Base-by-base conservation (phyloP, 2,797 vertebrate species). In the Rachycentron canadum region DNA sequence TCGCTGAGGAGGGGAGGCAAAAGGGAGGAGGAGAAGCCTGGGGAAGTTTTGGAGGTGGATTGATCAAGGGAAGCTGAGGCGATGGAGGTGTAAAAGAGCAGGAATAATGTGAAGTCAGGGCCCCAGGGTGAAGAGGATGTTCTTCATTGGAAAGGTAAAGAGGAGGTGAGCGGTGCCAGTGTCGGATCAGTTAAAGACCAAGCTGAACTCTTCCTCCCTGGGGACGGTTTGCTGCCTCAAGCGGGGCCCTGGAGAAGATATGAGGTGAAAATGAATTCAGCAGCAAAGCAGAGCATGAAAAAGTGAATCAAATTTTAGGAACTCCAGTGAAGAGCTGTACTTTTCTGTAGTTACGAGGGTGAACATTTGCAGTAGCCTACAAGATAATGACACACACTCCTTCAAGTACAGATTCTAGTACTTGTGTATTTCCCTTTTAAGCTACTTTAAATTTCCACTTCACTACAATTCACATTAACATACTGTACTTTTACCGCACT, bases 201-300 rank as follows among this genome's bases (percentile, higher is more conserved):
- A 59, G 53, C 52, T 79, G 66, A 73, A 63, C 47, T 74, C 77
- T 67, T 49, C 26, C 64, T 79, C 72, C 68, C 79, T 43, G 47
- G 67, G 65, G 76, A 67, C 5, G 41, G 32, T 58, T 32, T 13
- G n/a, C 71, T 26, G 28, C 75, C 69, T 83, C 66, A 69, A 49
- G 16, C 69, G 19, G 28, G 56, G 43, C 56, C 87, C 89, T 92
- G 85, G 2, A 85, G 49, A 66, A 59, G 16, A 81, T 3, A 69
- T 3, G 6, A 79, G 14, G 21, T 8, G 45, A 69, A 60, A 66
- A 77, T 34, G 53, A 53, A 56, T 74, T 80, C 36, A 63, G 47
- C 30, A 65, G 68, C 62, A 63, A 40, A 73, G 26, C 52, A 62
- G 0, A 59, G 57, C 43, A n/a, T 49, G 55, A 66, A 28, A 21